Conservation (phyloP, 2,888 invertebrate genomes). For the Tholera decimalis region DNA sequence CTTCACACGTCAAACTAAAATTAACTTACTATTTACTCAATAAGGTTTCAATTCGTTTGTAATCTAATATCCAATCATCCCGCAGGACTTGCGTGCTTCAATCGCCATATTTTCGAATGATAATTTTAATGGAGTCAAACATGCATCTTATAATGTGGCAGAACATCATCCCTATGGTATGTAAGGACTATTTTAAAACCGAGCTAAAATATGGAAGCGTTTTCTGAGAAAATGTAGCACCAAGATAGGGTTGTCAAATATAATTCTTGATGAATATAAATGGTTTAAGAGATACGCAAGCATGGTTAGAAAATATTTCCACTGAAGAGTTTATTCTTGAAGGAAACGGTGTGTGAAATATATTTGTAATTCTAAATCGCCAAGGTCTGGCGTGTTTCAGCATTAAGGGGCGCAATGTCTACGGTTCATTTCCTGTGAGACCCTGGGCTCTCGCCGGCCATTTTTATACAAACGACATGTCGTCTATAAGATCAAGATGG, state of each 20-base stretch:
- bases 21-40: slow-evolving; percentile 12
- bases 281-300: slow-evolving; percentile 28
- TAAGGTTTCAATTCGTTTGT: slow-evolving; percentile 34
- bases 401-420: slow-evolving; percentile 70
- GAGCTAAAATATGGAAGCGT: slow-evolving; percentile 30
- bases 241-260: slow-evolving; percentile 55
- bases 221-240: slow-evolving; percentile 50
- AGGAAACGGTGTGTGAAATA: slow-evolving; percentile 46
- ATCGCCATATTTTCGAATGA: slow-evolving; percentile 69
- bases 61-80: slow-evolving; percentile 7
- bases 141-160: slow-evolving; percentile 72
- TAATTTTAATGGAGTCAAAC: slow-evolving; percentile 75
- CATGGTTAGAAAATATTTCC: slow-evolving; percentile 37
- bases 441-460: slow-evolving; percentile 65
- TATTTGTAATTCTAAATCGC: slow-evolving; percentile 56
- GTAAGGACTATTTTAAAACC: slow-evolving; percentile 31
- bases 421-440: slow-evolving; percentile 77
- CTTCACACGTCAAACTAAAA: slow-evolving; percentile 36
- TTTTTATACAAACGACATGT: slow-evolving; percentile 74
- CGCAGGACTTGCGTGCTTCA: slow-evolving; percentile 69
- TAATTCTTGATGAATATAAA: slow-evolving; percentile 63
- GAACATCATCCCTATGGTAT: slow-evolving; percentile 42
- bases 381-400: slow-evolving; percentile 44
- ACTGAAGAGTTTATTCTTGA: slow-evolving; percentile 24
- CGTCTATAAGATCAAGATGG: slow-evolving; percentile 66